phyloP scores from a whole-genome alignment of 2,888 invertebrate species.

The Micoletzkya japonica region DNA sequence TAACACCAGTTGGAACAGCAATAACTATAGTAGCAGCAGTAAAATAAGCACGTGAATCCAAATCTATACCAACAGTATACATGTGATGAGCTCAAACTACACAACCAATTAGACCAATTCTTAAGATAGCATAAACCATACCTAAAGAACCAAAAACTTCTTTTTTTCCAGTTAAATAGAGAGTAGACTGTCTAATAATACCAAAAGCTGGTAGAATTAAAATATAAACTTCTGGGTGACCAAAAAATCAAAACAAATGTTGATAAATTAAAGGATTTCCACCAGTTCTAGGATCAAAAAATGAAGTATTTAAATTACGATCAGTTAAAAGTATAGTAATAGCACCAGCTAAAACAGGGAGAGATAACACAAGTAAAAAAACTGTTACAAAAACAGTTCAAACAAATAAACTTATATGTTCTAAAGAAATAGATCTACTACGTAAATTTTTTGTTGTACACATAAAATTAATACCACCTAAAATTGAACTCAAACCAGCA shows the following conservation, averaged over 20 bases:
- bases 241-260: conserved; percentile 86
- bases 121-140: conserved; percentile 79
- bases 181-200: conserved; percentile 79
- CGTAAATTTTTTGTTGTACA: conserved; percentile 78
- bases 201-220: conserved; percentile 82
- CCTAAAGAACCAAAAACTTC: conserved; percentile 56
- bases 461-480: conserved; percentile 81
- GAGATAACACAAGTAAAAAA: conserved; percentile 73
- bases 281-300: conserved; percentile 80
- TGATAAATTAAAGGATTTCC: conserved; percentile 81
- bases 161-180: conserved; percentile 72
- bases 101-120: conserved; percentile 81
- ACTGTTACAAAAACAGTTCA: conserved; percentile 77
- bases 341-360: conserved; percentile 79
- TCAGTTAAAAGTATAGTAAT: conserved; percentile 80
- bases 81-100: conserved; percentile 84
- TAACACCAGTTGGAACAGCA: conserved; percentile 83
- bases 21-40: conserved; percentile 84
- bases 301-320: conserved; percentile 80
- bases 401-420: conserved; percentile 76
- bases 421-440: conserved; percentile 71
- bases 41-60: conserved; percentile 82
- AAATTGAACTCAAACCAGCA: conserved; percentile 72
- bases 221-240: conserved; percentile 85
- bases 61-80: conserved; percentile 82